These are phyloP conservation scores for Tillus elongatus DNA, from an alignment of 2,888 invertebrate species.

Conservation along the genomic window DNA sequence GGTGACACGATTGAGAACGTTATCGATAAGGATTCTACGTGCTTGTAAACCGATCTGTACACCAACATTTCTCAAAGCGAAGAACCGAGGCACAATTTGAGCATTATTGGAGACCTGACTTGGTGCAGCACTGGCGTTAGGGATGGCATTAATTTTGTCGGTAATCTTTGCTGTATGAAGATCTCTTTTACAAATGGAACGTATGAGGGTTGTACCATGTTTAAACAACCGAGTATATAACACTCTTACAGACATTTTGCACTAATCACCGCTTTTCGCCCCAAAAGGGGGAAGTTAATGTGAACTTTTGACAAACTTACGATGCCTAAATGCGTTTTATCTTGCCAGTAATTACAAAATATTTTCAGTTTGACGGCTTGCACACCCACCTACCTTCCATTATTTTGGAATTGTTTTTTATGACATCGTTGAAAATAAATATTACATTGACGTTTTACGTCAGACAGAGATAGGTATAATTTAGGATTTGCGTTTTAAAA, in stretches of 20 bases:
- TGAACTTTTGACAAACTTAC: too few species aligned
- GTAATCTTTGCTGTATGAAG: constrained; percentile 43
- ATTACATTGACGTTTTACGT: too few species aligned
- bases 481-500: too few species aligned
- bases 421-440: too few species aligned
- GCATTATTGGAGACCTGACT: constrained; percentile 15
- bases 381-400: too few species aligned
- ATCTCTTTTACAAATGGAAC: constrained; percentile 45
- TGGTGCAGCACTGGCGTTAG: constrained; percentile 24
- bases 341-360: too few species aligned
- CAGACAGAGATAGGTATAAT: too few species aligned
- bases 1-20: constrained; percentile 59
- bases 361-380: too few species aligned
- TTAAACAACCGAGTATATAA: constrained; percentile 47
- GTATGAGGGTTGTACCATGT: constrained; percentile 52
- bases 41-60: constrained; percentile 54
- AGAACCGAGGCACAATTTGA: constrained; percentile 27
- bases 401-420: too few species aligned
- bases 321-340: too few species aligned
- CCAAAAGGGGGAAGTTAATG: constrained; percentile 9
- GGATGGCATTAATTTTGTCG: constrained; percentile 33
- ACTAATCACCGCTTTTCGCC: constrained; percentile 5
- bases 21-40: constrained; percentile 58
- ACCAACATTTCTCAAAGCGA: constrained; percentile 41
- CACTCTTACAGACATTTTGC: constrained; percentile 49